phyloP scores from a whole-genome alignment of 2,888 invertebrate species.

The Reticulitermes lucifugus region DNA sequence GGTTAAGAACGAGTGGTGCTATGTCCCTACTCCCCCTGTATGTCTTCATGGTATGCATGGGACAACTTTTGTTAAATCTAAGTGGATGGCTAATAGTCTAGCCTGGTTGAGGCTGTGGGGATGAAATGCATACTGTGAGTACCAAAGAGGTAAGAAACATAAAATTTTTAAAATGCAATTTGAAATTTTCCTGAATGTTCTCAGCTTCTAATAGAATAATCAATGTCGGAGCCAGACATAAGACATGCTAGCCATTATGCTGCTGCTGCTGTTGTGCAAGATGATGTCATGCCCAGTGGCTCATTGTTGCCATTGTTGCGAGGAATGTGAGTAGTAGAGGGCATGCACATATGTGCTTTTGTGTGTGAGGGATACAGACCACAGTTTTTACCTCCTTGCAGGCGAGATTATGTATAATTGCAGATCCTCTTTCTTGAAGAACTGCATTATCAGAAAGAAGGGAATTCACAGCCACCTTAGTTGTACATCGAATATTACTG shows the following conservation, averaged over 20 bases:
- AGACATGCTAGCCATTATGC: conserved; percentile 17
- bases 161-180: background rate
- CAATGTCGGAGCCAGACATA: background rate
- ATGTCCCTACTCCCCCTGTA: too few species aligned
- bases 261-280: background rate
- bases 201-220: background rate
- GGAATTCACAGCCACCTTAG: conserved; percentile 90
- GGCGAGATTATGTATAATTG: conserved; percentile 90
- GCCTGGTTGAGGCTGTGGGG: too few species aligned
- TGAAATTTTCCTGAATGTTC: background rate
- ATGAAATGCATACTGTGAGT: background rate
- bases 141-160: background rate
- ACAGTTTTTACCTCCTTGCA: conserved; percentile 98
- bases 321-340: conserved; percentile 19
- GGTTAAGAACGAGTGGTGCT: too few species aligned
- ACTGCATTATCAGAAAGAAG: conserved; percentile 77
- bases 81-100: too few species aligned
- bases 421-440: conserved; percentile 85
- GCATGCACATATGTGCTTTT: conserved; percentile 18
- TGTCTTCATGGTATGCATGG: too few species aligned
- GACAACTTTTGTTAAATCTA: too few species aligned
- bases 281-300: conserved; percentile 9
- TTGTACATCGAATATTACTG: conserved; percentile 90
- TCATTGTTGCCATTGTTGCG: background rate
- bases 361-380: conserved; percentile 78